Percentiles rank a stretch among this genome's conserved stretches.
Evolutionary conservation across 2,888 invertebrate species (phyloP).

Genomic region (Meandrusa payeni): DNA sequence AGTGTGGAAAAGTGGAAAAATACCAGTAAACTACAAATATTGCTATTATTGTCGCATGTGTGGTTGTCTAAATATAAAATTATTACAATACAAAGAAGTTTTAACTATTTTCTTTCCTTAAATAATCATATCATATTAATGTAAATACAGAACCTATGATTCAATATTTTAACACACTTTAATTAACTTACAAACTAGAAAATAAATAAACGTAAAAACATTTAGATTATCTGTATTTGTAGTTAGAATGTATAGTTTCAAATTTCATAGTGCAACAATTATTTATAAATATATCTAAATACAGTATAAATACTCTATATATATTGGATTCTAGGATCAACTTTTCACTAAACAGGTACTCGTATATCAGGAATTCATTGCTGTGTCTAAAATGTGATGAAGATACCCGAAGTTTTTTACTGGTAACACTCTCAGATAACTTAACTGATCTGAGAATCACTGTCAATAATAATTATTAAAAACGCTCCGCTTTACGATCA

Average conservation of each 20-base stretch:
- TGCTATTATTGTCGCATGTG: slow-evolving; percentile 65
- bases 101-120: too few species aligned
- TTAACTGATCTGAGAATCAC: too few species aligned
- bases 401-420: slow-evolving; percentile 1
- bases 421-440: too few species aligned
- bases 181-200: too few species aligned
- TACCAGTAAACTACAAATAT: slow-evolving; percentile 48
- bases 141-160: too few species aligned
- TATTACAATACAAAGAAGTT: too few species aligned
- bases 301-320: slow-evolving; percentile 17
- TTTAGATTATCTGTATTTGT: neutral
- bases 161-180: too few species aligned
- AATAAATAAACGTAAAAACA: too few species aligned
- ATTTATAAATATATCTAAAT: slow-evolving; percentile 12
- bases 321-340: slow-evolving; percentile 5
- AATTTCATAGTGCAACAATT: slow-evolving; percentile 9
- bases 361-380: neutral
- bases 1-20: slow-evolving; percentile 74
- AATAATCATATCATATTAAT: too few species aligned
- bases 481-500: too few species aligned
- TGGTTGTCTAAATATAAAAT: too few species aligned
- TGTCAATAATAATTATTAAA: too few species aligned
- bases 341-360: slow-evolving; percentile 7
- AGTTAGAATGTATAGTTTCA: slow-evolving; percentile 1
- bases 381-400: slow-evolving; percentile 1